Percentiles rank a stretch among this genome's conserved stretches.
These are phyloP conservation scores for Anguilla japonica DNA, from an alignment of 2,113 vertebrate species.

Conservation along the genomic window DNA sequence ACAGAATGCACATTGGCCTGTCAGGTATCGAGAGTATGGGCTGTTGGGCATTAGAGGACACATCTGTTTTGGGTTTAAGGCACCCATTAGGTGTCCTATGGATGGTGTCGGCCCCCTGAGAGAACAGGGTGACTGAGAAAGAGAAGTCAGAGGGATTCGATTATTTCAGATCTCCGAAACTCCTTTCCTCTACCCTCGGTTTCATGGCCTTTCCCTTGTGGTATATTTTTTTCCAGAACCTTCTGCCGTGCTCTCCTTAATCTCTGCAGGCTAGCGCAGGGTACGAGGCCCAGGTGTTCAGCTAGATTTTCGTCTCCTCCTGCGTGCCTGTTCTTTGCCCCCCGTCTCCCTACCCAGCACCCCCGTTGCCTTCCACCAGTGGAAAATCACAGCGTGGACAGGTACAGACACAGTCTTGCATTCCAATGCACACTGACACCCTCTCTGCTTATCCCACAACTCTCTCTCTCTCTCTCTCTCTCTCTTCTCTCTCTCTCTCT, in stretches of 20 bases:
- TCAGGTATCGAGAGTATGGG: neutral
- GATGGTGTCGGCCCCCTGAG: neutral
- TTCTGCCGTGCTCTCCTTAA: neutral
- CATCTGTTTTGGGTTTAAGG: neutral
- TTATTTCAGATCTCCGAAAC: neutral
- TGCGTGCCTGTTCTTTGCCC: slow-evolving; percentile 1
- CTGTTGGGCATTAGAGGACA: neutral
- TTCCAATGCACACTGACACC: neutral
- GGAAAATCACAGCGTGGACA: slow-evolving; percentile 23
- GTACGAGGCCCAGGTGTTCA: neutral
- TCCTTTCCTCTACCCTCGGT: neutral
- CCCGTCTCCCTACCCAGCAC: neutral
- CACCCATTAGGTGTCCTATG: neutral
- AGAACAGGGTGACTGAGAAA: neutral
- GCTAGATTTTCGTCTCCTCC: neutral
- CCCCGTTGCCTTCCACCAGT: neutral
- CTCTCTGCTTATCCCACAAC: neutral
- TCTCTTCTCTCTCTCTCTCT: neutral
- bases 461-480: neutral
- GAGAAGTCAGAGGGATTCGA: neutral
- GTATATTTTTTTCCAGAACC: neutral
- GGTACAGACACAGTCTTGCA: slow-evolving; percentile 19
- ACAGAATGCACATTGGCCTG: neutral
- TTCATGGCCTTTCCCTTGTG: neutral
- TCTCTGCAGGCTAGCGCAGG: neutral